Evolutionary conservation across 2,888 invertebrate species (phyloP), one percentile per base, ranked within the genome.

Genomic region (Mesorhabditis sp.): DNA sequence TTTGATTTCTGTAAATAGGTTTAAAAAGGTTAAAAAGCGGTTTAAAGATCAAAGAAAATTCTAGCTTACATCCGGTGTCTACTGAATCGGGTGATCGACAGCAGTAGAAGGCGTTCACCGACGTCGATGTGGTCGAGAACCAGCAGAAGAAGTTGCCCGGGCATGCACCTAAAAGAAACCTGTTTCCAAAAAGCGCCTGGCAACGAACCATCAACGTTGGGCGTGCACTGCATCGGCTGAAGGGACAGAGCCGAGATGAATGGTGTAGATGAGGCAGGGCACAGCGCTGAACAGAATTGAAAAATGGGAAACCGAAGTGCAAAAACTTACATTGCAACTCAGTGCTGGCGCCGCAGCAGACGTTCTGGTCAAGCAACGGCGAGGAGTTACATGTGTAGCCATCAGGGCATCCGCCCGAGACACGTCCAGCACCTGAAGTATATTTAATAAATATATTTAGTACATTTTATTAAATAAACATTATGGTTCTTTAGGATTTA

Each of bases 151-250:
- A 85, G 77, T 82, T 82, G 61, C 84, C 79, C 58, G 58, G 58
- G n/a, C 58, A 50, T 13, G 58, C 58, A 2, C 58, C 58, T 69
- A 65, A 43, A n/a, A 65, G 45, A 62, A 10, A 50, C 4, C 5
- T 10, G 44, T 62, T 41, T 44, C 43, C 7, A 62, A 7, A 63
- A 63, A 7, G 13, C 41, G 7, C 41, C n/a, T 0, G 83, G 83
- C 70, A 84, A 85, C 4, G 83, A 80, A 61, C 84, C 83, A 67
- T 83, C 84, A 45, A 85, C 83, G 68, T 83, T 85, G 45, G 85
- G 85, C 7, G 83, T 84, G 71, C 85, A 85, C 73, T 85, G 84
- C 82, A 83, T 82, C 41, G 84, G 83, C 71, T 84, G 83, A n/a
- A 85, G 81, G 4, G 82, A 82, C 15, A 85, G 79, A 6, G 84